Evolutionary conservation across 2,797 vertebrate genomes (phyloP), one percentile per base, ranked within the genome.

Genomic region (Labeo calbasu): DNA sequence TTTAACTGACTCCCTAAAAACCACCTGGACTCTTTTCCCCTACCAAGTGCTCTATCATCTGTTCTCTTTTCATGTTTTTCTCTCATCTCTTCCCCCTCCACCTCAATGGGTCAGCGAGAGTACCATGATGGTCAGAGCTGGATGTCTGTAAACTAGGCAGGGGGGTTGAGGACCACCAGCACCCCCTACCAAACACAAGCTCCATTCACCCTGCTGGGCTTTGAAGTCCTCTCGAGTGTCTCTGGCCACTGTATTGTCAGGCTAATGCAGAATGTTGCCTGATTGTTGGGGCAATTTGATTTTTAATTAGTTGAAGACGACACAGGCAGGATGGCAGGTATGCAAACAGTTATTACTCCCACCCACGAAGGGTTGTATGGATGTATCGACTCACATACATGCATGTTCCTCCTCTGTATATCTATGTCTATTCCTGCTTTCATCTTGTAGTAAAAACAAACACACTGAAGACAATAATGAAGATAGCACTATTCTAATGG

Each of bases 161-260:
- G 81, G 73, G 43, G 86, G 65, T 65, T 57, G 73, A 43, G 73
- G 77, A 86, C 77, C 80, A 85, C 80, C 83, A 66, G 72, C 32
- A 72, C 85, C 83, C 83, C 82, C 51, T 40, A 25, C 23, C 81
- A 83, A 87, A 88, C 86, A 89, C 86, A 83, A 77, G 83, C 66
- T 65, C 88, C 68, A 89, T 89, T 89, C 88, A 87, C 66, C 72
- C 53, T 14, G 32, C 80, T 11, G 61, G 70, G 70, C 88, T 89
- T 89, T 89, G 88, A 89, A 85, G 88, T 89, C 77, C 68, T 87
- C 88, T 89, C 68, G 2, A 75, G 73, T 89, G 83, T 87, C 88
- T 79, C 85, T 75, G 83, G 57, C 28, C 57, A 85, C 71, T 84
- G 83, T 84, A 88, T 87, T 86, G 81, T 87, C 32, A 71, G 81